Base-by-base conservation (phyloP, 2,113 vertebrate genomes). In the Anhinga anhinga region DNA sequence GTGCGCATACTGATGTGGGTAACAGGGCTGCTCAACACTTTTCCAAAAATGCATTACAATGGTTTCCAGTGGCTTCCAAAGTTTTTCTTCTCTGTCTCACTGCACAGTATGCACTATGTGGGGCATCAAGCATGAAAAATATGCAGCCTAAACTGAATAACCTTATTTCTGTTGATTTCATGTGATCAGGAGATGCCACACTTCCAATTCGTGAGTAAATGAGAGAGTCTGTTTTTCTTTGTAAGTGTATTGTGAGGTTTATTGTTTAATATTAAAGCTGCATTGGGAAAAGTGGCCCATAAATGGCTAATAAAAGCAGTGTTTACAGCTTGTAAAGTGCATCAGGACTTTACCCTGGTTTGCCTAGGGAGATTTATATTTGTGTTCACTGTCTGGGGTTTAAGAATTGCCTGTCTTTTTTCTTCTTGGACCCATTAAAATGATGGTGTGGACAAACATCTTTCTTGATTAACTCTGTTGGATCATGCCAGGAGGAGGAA, bases 261-360 rank as follows among this genome's bases (percentile, higher is more conserved):
- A 98, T 97, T 96, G 96, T 98, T 98, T 95, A 97, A 98, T 98
- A 98, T 97, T 98, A 98, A 97, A 97, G 96, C 98, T 95, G 95
- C 5, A 6, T 97, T 97, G 96, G 97, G 98, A 97, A 95, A 98
- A 98, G 96, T 96, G 97, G 95, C 97, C 97, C 95, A 95, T 98
- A 98, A 98, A 98, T 98, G 96, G 94, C 98, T 97, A 98, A 98
- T 98, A 98, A 98, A 98, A 98, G 92, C 84, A 90, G 93, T 55
- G 52, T 98, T 98, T 98, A 98, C 97, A 96, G 98, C 98, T 97
- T 98, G 97, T 98, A 97, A 98, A 98, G 97, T 95, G 93, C 94
- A 97, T 98, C 97, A 93, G 65, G 92, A 82, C 93, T 97, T 97
- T 88, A 86, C 74, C 56, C 45, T 38, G 62, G n/a, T 96, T 97